Percentiles rank a stretch among this genome's conserved stretches.
phyloP scores from a whole-genome alignment of 2,113 vertebrate genomes.

The Colaptes auratus region DNA sequence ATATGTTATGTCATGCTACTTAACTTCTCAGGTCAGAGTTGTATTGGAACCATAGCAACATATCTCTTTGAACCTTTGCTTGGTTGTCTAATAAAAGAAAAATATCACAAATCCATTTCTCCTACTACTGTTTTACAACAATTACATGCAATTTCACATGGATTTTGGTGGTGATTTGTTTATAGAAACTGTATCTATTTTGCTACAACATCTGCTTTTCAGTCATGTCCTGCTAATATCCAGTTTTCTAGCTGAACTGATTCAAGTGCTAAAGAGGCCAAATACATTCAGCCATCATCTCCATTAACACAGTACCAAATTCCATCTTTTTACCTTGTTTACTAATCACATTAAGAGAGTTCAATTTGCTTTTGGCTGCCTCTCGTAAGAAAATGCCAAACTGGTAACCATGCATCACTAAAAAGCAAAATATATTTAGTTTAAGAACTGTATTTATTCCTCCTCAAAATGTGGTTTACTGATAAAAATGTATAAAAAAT shows the following conservation, averaged over 20 bases:
- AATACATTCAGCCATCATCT: background rate
- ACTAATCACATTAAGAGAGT: background rate
- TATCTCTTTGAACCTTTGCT: background rate
- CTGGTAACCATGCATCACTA: background rate
- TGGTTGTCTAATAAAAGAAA: background rate
- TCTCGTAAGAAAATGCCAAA: background rate
- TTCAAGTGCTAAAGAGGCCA: background rate
- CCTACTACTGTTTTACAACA: background rate
- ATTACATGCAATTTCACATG: background rate
- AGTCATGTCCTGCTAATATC: background rate
- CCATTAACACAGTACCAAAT: background rate
- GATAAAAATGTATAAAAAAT: constrained; percentile 33
- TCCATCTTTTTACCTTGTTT: background rate
- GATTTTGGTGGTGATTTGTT: background rate
- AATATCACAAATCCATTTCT: background rate
- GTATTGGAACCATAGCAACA: background rate
- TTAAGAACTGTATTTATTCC: background rate
- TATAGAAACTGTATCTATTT: background rate
- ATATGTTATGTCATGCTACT: background rate
- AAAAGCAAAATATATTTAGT: background rate
- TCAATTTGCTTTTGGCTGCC: background rate
- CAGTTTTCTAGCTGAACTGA: background rate
- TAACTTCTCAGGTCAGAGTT: background rate
- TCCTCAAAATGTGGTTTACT: constrained; percentile 7
- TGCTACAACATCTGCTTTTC: background rate